Evolutionary conservation across 2,888 invertebrate species (phyloP).

Genomic region (Scaptomyza polygonia): DNA sequence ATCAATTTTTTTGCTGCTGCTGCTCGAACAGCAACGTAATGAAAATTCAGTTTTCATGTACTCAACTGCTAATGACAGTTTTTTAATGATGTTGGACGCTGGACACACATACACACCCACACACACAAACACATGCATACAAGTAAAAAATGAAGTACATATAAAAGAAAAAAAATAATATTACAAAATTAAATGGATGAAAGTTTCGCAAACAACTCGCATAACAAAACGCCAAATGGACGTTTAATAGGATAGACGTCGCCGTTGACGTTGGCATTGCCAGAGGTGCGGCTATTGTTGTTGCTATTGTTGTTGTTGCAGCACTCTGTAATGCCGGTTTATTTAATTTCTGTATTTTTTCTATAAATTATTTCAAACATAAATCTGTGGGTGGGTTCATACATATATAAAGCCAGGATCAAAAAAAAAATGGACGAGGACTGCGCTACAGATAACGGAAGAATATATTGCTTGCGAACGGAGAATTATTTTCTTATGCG

Average conservation of each 20-base stretch:
- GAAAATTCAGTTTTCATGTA: slow-evolving; percentile 79
- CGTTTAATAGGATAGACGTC: slow-evolving; percentile 78
- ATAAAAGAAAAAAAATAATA: slow-evolving; percentile 42
- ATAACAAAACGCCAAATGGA: slow-evolving; percentile 74
- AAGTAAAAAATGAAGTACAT: slow-evolving; percentile 10
- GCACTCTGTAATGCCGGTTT: slow-evolving; percentile 63
- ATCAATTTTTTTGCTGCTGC: slow-evolving; percentile 28
- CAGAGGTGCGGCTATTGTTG: slow-evolving; percentile 22
- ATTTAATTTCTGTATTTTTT: slow-evolving; percentile 73
- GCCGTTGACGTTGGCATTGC: slow-evolving; percentile 27
- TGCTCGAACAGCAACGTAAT: slow-evolving; percentile 59
- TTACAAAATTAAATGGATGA: slow-evolving; percentile 72
- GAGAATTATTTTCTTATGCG: not conserved
- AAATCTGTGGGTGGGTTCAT: slow-evolving; percentile 55
- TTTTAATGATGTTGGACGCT: slow-evolving; percentile 76
- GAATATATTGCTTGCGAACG: not conserved
- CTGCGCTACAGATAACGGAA: slow-evolving; percentile 19
- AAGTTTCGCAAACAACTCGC: slow-evolving; percentile 72
- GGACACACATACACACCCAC: slow-evolving; percentile 26
- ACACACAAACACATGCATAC: not conserved
- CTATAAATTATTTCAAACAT: slow-evolving; percentile 76
- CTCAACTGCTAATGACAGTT: slow-evolving; percentile 80
- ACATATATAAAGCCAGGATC: slow-evolving; percentile 10
- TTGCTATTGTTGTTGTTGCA: slow-evolving; percentile 10
- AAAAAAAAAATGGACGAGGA: not conserved